Evolutionary conservation across 2,888 invertebrate genomes (phyloP).

Genomic region (Mycalesis mineus): DNA sequence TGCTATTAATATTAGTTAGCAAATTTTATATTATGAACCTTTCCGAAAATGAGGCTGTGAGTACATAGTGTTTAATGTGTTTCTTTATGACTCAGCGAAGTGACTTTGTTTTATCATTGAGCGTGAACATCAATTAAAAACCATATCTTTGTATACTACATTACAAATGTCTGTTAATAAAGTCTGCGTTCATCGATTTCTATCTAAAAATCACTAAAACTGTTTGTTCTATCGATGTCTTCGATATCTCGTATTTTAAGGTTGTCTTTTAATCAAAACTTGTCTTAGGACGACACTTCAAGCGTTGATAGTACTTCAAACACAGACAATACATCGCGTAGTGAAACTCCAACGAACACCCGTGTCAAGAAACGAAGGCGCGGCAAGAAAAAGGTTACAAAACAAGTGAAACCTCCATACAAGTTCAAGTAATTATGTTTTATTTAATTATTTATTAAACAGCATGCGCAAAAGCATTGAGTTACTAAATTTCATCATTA

Average conservation of each 20-base stretch:
- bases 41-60: conserved; percentile 73
- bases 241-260: not conserved
- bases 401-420: conserved; percentile 85
- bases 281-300: conserved; percentile 82
- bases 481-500: not conserved
- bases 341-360: conserved; percentile 87
- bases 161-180: not conserved
- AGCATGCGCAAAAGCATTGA: too few species aligned
- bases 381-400: conserved; percentile 78
- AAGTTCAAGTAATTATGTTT: conserved; percentile 82
- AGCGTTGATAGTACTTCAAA: conserved; percentile 89
- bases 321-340: conserved; percentile 87
- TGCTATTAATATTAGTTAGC: conserved; percentile 9
- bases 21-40: conserved; percentile 50
- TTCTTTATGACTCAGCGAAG: conserved; percentile 25
- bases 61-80: conserved; percentile 37
- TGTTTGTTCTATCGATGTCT: not conserved
- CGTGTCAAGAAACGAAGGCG: conserved; percentile 76
- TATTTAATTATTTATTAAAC: not conserved
- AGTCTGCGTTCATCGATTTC: not conserved
- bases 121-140: conserved; percentile 12
- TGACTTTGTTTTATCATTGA: conserved; percentile 34
- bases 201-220: not conserved
- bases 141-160: not conserved
- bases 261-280: conserved; percentile 4